Evolutionary conservation across 2,113 vertebrate species (phyloP).

Genomic region (Lynx canadensis): DNA sequence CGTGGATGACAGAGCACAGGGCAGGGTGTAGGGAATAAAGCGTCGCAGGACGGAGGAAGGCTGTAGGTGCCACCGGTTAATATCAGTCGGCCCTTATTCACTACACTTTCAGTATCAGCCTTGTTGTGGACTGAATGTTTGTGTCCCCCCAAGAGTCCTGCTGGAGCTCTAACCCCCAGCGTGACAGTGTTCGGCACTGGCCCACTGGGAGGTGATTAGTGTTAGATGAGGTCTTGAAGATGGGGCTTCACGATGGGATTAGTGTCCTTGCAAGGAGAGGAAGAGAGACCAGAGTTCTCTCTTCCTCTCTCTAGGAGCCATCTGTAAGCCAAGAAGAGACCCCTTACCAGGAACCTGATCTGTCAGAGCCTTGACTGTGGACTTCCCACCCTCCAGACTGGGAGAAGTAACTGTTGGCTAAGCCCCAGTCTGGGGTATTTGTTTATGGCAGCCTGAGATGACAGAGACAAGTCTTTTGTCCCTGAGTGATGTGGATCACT

Average conservation of each 20-base stretch:
- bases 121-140: background rate
- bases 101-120: accelerated
- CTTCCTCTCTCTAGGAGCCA: background rate
- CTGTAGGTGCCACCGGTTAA: background rate
- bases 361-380: background rate
- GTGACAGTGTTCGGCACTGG: background rate
- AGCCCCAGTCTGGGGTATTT: background rate
- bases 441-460: background rate
- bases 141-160: accelerated
- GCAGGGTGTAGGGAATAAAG: too few relatives aligned
- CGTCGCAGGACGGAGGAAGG: background rate
- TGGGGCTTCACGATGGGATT: background rate
- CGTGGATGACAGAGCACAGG: accelerated
- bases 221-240: background rate
- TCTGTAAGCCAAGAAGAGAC: background rate
- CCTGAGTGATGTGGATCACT: too few relatives aligned
- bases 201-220: background rate
- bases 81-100: accelerated
- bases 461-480: background rate
- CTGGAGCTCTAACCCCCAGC: background rate
- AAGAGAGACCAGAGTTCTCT: background rate
- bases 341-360: background rate
- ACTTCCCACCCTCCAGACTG: background rate
- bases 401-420: background rate
- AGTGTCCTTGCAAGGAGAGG: too few relatives aligned